A percentile compares a stretch with the other conserved stretches of the same genome.
Evolutionary conservation across 2,113 vertebrate species (phyloP).

Genomic region (Thymallus thymallus): DNA sequence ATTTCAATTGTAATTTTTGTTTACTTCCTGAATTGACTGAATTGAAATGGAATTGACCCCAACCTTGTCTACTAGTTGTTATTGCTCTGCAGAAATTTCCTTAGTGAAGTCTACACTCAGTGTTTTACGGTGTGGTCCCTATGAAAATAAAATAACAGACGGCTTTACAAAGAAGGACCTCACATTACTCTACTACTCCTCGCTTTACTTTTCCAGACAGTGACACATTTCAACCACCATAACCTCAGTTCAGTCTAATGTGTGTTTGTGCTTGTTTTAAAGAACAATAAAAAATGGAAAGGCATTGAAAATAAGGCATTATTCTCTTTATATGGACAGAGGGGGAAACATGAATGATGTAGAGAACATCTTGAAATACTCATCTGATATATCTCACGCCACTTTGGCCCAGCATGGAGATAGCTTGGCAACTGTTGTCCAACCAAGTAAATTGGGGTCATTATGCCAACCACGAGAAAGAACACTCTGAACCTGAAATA

Average conservation of each 20-base stretch:
- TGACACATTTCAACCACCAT: slow-evolving; percentile 50
- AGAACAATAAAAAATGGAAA: slow-evolving; percentile 51
- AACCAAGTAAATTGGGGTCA: slow-evolving; percentile 13
- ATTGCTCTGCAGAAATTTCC: slow-evolving; percentile 6
- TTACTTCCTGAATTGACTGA: too few species aligned
- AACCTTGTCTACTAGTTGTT: slow-evolving; percentile 5
- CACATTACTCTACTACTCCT: slow-evolving; percentile 53
- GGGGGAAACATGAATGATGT: slow-evolving; percentile 22
- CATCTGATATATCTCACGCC: slow-evolving; percentile 17
- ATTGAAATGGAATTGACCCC: too few species aligned
- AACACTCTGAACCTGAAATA: slow-evolving; percentile 7
- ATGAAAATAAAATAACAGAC: slow-evolving; percentile 44
- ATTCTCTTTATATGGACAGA: slow-evolving; percentile 36
- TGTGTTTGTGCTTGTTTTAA: slow-evolving; percentile 62
- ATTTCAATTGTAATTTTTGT: too few species aligned
- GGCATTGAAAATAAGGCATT: slow-evolving; percentile 39
- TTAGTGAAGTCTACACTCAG: slow-evolving; percentile 2
- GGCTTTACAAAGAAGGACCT: slow-evolving; percentile 54
- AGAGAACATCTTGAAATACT: slow-evolving; percentile 17
- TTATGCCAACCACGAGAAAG: slow-evolving; percentile 6
- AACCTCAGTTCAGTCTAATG: slow-evolving; percentile 51
- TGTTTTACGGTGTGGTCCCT: slow-evolving; percentile 43
- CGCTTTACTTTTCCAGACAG: slow-evolving; percentile 43
- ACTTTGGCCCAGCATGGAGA: background rate
- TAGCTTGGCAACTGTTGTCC: background rate